Evolutionary conservation across 2,113 vertebrate genomes (phyloP).

Genomic region (Rostratula benghalensis): DNA sequence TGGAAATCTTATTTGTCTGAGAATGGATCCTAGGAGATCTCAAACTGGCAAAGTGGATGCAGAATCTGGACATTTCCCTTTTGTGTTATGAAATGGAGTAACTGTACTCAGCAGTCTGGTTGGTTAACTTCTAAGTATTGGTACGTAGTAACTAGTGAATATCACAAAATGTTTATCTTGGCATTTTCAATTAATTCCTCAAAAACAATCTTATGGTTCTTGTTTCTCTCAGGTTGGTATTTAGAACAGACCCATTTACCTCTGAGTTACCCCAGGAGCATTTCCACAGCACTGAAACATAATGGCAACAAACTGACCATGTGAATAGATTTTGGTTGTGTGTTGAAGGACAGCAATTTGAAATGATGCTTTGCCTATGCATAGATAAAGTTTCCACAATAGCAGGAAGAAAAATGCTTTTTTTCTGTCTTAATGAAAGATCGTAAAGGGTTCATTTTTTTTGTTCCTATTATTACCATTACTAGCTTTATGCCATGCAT

Average conservation of each 20-base stretch:
- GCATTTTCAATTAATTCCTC: not conserved
- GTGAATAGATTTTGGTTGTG: not conserved
- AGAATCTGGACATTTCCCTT: not conserved
- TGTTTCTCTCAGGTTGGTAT: not conserved
- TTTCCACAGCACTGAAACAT: not conserved
- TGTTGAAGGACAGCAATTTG: not conserved
- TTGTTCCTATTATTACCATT: not conserved
- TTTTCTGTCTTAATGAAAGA: not conserved
- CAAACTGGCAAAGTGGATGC: not conserved
- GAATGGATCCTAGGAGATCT: not conserved
- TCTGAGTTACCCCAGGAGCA: not conserved
- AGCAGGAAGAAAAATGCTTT: not conserved
- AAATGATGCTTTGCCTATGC: not conserved
- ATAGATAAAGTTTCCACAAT: not conserved
- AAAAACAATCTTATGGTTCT: not conserved
- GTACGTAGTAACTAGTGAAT: not conserved
- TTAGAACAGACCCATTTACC: not conserved
- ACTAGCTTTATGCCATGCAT: not conserved
- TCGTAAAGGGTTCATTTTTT: not conserved
- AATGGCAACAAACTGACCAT: not conserved
- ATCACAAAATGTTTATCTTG: not conserved
- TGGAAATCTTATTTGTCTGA: not conserved
- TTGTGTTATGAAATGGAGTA: not conserved
- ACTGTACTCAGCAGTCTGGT: not conserved
- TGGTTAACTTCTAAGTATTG: not conserved